Conservation (phyloP, 2,888 invertebrate species). For the Pyralis farinalis region DNA sequence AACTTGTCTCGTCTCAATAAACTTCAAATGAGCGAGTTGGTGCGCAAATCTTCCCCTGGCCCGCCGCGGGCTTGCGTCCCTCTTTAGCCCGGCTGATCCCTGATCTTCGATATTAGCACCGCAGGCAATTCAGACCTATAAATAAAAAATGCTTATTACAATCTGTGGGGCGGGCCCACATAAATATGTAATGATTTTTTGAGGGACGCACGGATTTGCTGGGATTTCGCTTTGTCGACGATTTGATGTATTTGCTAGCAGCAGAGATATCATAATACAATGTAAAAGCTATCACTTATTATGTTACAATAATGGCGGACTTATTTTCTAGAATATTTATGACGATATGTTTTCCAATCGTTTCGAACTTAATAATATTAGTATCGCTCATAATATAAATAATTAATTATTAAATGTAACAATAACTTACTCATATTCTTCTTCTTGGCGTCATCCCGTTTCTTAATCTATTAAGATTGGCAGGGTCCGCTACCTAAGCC, state of each 20-base stretch:
- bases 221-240: conserved; percentile 12
- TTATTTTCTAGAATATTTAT: too few relatives aligned
- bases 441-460: too few relatives aligned
- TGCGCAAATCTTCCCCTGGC: conserved; percentile 49
- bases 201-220: conserved; percentile 12
- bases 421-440: too few relatives aligned
- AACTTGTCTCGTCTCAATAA: conserved; percentile 46
- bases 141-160: conserved; percentile 74
- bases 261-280: too few relatives aligned
- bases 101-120: conserved; percentile 75
- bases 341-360: too few relatives aligned
- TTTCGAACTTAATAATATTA: too few relatives aligned
- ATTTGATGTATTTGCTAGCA: conserved; percentile 9
- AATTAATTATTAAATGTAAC: too few relatives aligned
- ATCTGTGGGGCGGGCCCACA: conserved; percentile 45
- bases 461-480: too few relatives aligned
- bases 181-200: conserved; percentile 56
- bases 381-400: too few relatives aligned
- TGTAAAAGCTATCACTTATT: too few relatives aligned
- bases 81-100: conserved; percentile 58
- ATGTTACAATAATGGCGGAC: too few relatives aligned
- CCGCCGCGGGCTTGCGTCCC: conserved; percentile 27
- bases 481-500: too few relatives aligned
- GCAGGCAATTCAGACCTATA: conserved; percentile 60
- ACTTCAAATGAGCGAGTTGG: conserved; percentile 51